phyloP scores from a whole-genome alignment of 2,113 vertebrate species.

The Xenus cinereus region DNA sequence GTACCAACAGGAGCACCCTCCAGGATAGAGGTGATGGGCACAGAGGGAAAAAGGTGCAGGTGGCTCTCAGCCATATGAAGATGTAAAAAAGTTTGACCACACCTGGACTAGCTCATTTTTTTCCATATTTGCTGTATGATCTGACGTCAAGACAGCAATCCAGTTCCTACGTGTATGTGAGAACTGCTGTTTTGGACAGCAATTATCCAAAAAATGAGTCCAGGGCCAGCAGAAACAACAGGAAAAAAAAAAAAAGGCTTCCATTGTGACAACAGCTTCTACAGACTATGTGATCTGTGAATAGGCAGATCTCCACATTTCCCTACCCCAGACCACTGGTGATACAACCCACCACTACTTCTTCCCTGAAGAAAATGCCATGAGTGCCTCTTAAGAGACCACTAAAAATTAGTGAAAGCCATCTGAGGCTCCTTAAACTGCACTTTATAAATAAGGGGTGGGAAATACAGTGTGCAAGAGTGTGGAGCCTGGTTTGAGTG shows the following conservation, averaged over 20 bases:
- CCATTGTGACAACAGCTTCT: background rate
- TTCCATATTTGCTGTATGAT: background rate
- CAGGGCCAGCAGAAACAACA: background rate
- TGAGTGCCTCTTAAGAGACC: background rate
- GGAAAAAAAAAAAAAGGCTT: background rate
- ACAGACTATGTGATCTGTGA: background rate
- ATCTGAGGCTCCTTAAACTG: background rate
- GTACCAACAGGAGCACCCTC: background rate
- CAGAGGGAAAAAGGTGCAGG: background rate
- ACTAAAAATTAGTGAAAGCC: background rate
- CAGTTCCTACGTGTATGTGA: background rate
- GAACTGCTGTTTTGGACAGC: background rate
- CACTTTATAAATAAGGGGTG: background rate
- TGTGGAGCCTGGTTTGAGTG: background rate
- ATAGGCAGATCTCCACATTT: background rate
- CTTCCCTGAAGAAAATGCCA: background rate
- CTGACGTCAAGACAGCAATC: background rate
- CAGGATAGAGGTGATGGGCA: background rate
- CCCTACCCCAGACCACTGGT: background rate
- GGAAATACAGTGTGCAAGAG: background rate
- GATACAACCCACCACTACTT: background rate
- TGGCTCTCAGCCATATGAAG: background rate
- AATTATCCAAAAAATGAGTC: background rate
- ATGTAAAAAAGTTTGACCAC: background rate
- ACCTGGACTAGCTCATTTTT: background rate